These are phyloP conservation scores for Coelogynopora nodosa DNA, from an alignment of 2,888 invertebrate species.

Conservation along the genomic window DNA sequence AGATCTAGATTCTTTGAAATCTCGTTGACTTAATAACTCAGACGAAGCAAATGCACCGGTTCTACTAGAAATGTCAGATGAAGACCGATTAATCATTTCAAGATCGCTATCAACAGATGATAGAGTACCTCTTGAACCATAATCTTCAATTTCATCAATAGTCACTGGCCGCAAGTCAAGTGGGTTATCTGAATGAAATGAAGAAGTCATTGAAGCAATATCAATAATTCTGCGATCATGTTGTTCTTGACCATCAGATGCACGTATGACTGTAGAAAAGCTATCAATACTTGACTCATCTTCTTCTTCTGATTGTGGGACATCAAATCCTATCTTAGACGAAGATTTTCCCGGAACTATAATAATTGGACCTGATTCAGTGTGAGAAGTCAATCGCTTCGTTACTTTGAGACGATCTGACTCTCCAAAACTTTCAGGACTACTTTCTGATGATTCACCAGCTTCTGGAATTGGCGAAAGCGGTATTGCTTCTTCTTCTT, in stretches of 20 bases:
- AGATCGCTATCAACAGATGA: constrained; percentile 29
- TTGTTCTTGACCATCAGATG: not conserved
- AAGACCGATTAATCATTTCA: constrained; percentile 10
- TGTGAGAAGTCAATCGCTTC: not conserved
- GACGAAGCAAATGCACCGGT: not conserved
- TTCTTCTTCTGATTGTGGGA: not conserved
- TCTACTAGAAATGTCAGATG: not conserved
- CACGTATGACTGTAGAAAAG: constrained; percentile 8
- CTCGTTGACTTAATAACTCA: not conserved
- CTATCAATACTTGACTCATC: constrained; percentile 26
- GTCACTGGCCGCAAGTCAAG: not conserved
- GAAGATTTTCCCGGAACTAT: not conserved
- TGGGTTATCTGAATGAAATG: not conserved
- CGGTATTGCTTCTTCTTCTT: not conserved
- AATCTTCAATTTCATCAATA: constrained; percentile 9
- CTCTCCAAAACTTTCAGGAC: constrained; percentile 29
- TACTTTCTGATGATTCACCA: constrained; percentile 30
- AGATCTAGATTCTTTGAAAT: not conserved
- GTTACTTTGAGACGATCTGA: not conserved
- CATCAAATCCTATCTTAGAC: not conserved
- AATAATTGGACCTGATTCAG: not conserved
- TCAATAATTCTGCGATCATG: not conserved
- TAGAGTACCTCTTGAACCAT: not conserved
- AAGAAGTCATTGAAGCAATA: constrained; percentile 14
- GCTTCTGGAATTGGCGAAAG: constrained; percentile 12